These are phyloP conservation scores for Brenthis ino DNA, from an alignment of 2,888 invertebrate species.

Conservation along the genomic window DNA sequence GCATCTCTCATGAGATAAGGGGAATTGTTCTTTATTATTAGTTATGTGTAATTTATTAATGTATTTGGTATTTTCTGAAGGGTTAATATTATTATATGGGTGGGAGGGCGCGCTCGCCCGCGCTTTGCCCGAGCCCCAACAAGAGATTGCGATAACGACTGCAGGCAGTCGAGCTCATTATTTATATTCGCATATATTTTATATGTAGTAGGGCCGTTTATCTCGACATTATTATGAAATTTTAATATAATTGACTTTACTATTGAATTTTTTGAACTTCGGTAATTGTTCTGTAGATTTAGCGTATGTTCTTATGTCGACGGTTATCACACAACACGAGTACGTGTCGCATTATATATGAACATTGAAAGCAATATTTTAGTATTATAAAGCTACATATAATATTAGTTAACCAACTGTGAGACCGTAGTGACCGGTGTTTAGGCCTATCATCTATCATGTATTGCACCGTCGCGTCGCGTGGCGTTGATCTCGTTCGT, in stretches of 20 bases:
- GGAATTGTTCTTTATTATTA: constrained; percentile 1
- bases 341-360: background rate
- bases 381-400: constrained; percentile 11
- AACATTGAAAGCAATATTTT: constrained; percentile 30
- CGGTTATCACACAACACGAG: constrained; percentile 14
- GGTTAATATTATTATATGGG: constrained; percentile 4
- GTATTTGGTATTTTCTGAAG: constrained; percentile 22
- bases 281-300: constrained; percentile 22
- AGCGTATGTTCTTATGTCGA: constrained; percentile 28
- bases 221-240: constrained; percentile 28
- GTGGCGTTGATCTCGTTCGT: constrained; percentile 43
- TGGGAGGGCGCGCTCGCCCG: constrained; percentile 44
- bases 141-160: constrained; percentile 49
- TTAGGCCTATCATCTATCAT: background rate
- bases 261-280: constrained; percentile 7
- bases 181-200: constrained; percentile 34
- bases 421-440: too few species aligned
- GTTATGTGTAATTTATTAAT: background rate
- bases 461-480: background rate
- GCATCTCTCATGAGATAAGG: constrained; percentile 2
- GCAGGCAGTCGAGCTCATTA: constrained; percentile 60
- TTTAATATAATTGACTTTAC: constrained; percentile 23
- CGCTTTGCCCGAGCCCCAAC: constrained; percentile 51
- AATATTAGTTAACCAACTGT: constrained; percentile 11
- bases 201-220: constrained; percentile 27